Conservation (phyloP, 2,113 vertebrate genomes). For the Tringa solitaria region DNA sequence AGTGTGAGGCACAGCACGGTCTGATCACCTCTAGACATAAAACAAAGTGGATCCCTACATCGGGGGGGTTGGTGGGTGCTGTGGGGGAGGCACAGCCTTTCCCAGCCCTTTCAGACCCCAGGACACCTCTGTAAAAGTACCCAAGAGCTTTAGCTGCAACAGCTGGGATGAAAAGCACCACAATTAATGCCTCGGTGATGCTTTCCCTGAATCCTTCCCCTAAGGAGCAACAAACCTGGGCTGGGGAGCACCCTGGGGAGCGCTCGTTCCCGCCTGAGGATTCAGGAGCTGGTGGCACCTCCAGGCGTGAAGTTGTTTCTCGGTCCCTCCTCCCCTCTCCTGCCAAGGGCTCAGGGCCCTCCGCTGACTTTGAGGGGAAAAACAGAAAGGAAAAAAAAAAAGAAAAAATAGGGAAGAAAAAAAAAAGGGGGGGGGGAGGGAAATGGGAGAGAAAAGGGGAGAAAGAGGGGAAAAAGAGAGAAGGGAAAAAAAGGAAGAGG, state of each 20-base stretch:
- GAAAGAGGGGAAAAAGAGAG: too few relatives aligned
- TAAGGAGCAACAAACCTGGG: neutral
- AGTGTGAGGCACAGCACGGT: fast-evolving
- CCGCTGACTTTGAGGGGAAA: fast-evolving
- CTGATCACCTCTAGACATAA: neutral
- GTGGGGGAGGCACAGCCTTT: neutral
- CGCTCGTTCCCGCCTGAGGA: fast-evolving
- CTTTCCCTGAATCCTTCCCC: neutral
- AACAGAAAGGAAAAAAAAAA: too few relatives aligned
- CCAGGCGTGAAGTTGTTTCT: neutral
- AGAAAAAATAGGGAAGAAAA: too few relatives aligned
- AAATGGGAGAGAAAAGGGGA: neutral
- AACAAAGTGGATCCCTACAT: fast-evolving
- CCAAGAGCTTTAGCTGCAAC: neutral
- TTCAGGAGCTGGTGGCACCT: neutral
- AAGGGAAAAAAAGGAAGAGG: too few relatives aligned
- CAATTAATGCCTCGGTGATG: fast-evolving
- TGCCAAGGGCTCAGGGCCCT: neutral
- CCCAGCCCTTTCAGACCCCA: neutral
- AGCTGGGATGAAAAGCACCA: neutral
- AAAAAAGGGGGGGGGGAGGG: too few relatives aligned
- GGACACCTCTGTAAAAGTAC: neutral
- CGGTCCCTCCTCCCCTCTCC: neutral
- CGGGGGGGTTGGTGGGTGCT: neutral
- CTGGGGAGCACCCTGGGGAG: neutral